Percentiles rank a stretch among this genome's conserved stretches.
These are phyloP conservation scores for Protomyctophum bolini DNA, from an alignment of 2,113 vertebrate genomes.

Conservation along the genomic window DNA sequence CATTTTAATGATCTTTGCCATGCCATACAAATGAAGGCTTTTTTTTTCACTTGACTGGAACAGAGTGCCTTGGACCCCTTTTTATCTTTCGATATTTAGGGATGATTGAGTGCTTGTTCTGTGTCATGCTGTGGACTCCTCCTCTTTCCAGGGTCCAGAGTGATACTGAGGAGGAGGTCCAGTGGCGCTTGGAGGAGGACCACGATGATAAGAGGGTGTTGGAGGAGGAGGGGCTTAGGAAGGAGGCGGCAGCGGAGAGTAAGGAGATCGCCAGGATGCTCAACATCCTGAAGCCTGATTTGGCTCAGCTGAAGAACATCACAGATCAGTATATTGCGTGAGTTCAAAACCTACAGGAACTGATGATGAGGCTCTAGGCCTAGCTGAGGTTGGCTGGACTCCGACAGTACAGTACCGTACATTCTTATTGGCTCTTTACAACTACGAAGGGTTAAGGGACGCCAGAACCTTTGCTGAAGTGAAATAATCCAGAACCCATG, in stretches of 20 bases:
- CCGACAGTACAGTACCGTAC: too few species aligned
- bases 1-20: not conserved
- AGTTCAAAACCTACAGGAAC: slow-evolving; percentile 48
- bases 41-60: not conserved
- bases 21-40: not conserved
- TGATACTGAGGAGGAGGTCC: slow-evolving; percentile 94
- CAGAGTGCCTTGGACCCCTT: not conserved
- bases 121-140: not conserved
- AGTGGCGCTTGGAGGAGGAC: slow-evolving; percentile 95
- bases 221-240: slow-evolving; percentile 91
- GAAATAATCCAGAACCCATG: too few species aligned
- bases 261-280: slow-evolving; percentile 94
- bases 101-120: not conserved
- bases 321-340: slow-evolving; percentile 97
- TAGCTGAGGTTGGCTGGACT: too few species aligned
- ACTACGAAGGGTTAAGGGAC: too few species aligned
- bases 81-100: too few species aligned
- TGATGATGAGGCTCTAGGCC: too few species aligned
- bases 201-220: slow-evolving; percentile 90
- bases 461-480: too few species aligned
- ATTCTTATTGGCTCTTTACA: too few species aligned
- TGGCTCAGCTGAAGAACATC: slow-evolving; percentile 94
- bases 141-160: slow-evolving; percentile 83
- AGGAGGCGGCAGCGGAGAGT: slow-evolving; percentile 86
- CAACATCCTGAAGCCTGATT: slow-evolving; percentile 94